Evolutionary conservation across 2,888 invertebrate genomes (phyloP), one percentile per base, ranked within the genome.

Genomic region (Allygus modestus): DNA sequence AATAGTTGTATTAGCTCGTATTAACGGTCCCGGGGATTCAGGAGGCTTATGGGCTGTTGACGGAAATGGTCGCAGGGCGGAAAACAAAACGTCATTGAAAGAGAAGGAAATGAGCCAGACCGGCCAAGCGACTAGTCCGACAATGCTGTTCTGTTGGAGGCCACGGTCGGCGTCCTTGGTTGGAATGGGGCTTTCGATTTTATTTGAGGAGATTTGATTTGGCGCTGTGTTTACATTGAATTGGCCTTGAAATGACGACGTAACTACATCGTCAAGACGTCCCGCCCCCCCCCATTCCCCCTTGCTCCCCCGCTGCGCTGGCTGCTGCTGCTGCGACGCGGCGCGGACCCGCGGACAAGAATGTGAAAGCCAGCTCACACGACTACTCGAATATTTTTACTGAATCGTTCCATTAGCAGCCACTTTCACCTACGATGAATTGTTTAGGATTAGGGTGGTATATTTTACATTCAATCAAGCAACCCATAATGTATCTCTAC

Each of bases 191-290:
- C 65, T 28, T 17, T 12, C 28, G 31, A 31, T 28, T 15, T 65
- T 9, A 28, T 65, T 28, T 12, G 65, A 65, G 28, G 15, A 26
- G 26, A 28, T 65, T 65, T 31, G 65, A 65, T 65, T 65, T 31
- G 28, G 17, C 65, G 31, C 28, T 9, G 65, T 65, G 65, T 65
- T 65, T 65, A 65, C 65, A 65, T 65, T 65, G 65, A 65, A 65
- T 65, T 65, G 65, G 0, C 65, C 65, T 65, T 65, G 65, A 65
- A 65, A 28, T 2, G 28, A 9, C 31, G 65, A 28, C 65, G 28
- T 28, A 12, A 31, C 17, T 5, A 17, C 65, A 28, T 15, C 28
- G 65, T 28, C 20, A 65, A 65, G 65, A 65, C 28, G 7, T 28
- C 31, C 65, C 65, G 17, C 65, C 31, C 65, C 65, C 65, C 0